Base-by-base conservation (phyloP, 2,113 vertebrate species). In the Vidua macroura region DNA sequence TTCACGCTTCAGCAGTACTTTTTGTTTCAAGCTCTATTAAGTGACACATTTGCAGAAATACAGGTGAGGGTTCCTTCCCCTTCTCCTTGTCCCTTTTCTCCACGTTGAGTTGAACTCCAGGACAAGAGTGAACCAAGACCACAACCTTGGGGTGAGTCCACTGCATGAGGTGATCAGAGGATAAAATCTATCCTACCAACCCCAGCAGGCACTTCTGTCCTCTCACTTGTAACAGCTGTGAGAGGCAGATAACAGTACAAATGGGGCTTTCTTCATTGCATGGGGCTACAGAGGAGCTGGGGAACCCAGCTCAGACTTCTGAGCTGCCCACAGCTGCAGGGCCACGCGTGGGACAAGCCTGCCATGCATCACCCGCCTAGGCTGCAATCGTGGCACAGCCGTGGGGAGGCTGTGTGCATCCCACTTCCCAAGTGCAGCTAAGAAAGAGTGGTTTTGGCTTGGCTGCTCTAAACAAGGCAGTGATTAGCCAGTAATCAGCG, bases 401-500 rank as follows among this genome's bases (percentile, higher is more conserved):
- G 43, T 20, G 69, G 66, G 2, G 20, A 68, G 8, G 51, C n/a
- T n/a, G n/a, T n/a, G 93, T 44, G 92, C 96, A 96, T 93, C 92
- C 96, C 63, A 8, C 89, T 88, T 78, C 69, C 83, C 92, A 93
- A 96, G 76, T 8, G 77, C 97, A 95, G 96, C 96, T 60, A 35
- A 92, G 95, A 74, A 93, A 98, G 94, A 94, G 95, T 79, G 97
- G 96, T 92, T 97, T 96, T 96, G 97, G 97, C 97, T 96, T 77
- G 75, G 84, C 48, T 91, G 96, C 96, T 94, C 93, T 92, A 95
- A 98, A 97, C 96, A 96, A 97, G 98, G 92, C 97, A 69, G 96
- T 97, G 98, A 98, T 98, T 98, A 98, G 98, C 89, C 96, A 90
- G 94, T 96, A 97, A 98, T 97, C 98, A 98, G 95, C 83, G 44